Percentiles rank a stretch among this genome's conserved stretches.
Evolutionary conservation across 2,888 invertebrate species (phyloP).

Genomic region (Hydrotaea diabolus): DNA sequence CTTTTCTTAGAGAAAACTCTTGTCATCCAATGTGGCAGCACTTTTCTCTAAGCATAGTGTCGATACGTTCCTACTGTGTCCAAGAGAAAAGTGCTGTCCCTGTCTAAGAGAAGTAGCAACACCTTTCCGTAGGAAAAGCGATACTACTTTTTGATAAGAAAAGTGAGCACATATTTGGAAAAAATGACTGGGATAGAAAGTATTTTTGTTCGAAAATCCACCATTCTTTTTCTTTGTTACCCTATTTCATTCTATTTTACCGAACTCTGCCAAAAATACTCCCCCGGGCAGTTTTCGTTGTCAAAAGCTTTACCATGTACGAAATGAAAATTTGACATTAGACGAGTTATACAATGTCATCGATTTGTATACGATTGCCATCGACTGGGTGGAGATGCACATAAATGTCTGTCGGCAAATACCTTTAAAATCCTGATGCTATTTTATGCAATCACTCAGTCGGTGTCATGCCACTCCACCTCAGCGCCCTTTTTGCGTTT

Average conservation of each 20-base stretch:
- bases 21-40: no score
- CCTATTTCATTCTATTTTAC: not conserved
- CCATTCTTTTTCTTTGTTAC: not conserved
- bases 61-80: no score
- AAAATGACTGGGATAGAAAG: no score
- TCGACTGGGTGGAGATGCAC: not conserved
- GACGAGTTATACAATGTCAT: constrained; percentile 10
- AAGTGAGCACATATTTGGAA: not conserved
- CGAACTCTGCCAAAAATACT: constrained; percentile 10
- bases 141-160: no score
- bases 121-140: no score
- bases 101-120: no score
- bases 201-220: not conserved
- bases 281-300: constrained; percentile 29
- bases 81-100: no score
- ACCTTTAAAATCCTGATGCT: constrained; percentile 9
- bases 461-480: not conserved
- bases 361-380: not conserved
- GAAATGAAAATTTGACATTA: not conserved
- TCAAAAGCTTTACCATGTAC: constrained; percentile 7
- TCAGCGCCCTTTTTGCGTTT: not conserved
- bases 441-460: constrained; percentile 1
- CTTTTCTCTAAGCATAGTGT: no score
- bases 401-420: not conserved
- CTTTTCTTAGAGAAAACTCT: no score